Base-by-base conservation (phyloP, 2,888 invertebrate species). In the Embidobia sp. region DNA sequence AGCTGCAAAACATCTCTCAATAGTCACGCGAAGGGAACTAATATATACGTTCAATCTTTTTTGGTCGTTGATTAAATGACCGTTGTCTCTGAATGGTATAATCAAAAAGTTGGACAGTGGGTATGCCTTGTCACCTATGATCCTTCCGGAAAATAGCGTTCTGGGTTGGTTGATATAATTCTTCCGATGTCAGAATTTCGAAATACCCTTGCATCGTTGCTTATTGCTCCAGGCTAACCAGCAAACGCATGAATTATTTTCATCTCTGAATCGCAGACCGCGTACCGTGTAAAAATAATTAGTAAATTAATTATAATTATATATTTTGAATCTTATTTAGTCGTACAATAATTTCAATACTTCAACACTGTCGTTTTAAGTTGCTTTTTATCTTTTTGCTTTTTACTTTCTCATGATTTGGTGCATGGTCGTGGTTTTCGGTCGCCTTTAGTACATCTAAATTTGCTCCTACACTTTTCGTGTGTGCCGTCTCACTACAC, bases 211-310 rank as follows among this genome's bases (percentile, higher is more conserved):
- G 63, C 63, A 27, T 63, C 63, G 15, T 63, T 63, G 8, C 37
- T n/a, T n/a, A n/a, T 63, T 4, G 61, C 31, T 33, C 61, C 48
- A 6, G 61, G 61, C 61, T 48, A 61, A 1, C 61, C 61, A 46
- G 48, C 61, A 61, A 48, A 61, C 3, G 37, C 48, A 37, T 49
- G 35, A 2, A 48, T 16, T 8, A 61, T 35, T 11, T 8, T n/a
- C 48, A 48, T 26, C 2, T 48, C 27, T 0, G 48, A 22, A 16
- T 61, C 48, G 6, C 61, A 61, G 5, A 37, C 13, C 6, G 5
- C 61, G n/a, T n/a, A n/a, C n/a, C n/a, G n/a, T n/a, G n/a, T n/a
- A n/a, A n/a, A n/a, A n/a, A n/a, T n/a, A n/a, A n/a, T n/a, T n/a
- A n/a, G n/a, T n/a, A n/a, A n/a, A n/a, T n/a, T n/a, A n/a, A n/a